Percentiles rank a stretch among this genome's conserved stretches.
Conservation (phyloP, 2,113 vertebrate species). For the Podarcis raffonei region DNA sequence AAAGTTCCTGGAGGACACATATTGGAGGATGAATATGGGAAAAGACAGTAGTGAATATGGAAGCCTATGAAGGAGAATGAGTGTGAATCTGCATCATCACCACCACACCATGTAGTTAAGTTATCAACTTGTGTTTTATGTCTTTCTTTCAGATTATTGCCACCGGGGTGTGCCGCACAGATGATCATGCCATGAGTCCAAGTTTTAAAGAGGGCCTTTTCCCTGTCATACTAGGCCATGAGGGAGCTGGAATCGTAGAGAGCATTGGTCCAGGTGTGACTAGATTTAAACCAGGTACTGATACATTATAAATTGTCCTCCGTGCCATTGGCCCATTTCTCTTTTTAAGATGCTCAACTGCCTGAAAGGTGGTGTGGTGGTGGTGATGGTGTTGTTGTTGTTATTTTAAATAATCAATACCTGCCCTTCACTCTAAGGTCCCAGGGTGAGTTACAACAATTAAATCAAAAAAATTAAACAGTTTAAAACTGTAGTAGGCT, state of each 20-base stretch:
- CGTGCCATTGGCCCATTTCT: too few species aligned
- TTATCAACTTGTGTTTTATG: background rate
- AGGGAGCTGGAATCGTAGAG: constrained; percentile 85
- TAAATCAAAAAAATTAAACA: too few species aligned
- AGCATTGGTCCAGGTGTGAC: constrained; percentile 83
- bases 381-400: too few species aligned
- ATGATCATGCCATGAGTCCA: constrained; percentile 76
- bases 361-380: too few species aligned
- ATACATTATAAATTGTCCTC: background rate
- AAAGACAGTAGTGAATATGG: background rate
- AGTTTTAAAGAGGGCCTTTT: constrained; percentile 73
- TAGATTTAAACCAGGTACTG: constrained; percentile 78
- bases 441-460: too few species aligned
- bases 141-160: constrained; percentile 74
- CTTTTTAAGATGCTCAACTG: too few species aligned
- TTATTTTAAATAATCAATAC: too few species aligned
- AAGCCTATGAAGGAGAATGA: background rate
- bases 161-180: constrained; percentile 79
- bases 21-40: too few species aligned
- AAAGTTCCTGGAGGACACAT: too few species aligned
- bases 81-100: background rate
- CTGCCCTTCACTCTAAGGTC: too few species aligned
- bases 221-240: constrained; percentile 83
- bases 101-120: too few species aligned
- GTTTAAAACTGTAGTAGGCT: too few species aligned